Conservation (phyloP, 1,140 invertebrate genomes). For the Piezodorus guildinii region DNA sequence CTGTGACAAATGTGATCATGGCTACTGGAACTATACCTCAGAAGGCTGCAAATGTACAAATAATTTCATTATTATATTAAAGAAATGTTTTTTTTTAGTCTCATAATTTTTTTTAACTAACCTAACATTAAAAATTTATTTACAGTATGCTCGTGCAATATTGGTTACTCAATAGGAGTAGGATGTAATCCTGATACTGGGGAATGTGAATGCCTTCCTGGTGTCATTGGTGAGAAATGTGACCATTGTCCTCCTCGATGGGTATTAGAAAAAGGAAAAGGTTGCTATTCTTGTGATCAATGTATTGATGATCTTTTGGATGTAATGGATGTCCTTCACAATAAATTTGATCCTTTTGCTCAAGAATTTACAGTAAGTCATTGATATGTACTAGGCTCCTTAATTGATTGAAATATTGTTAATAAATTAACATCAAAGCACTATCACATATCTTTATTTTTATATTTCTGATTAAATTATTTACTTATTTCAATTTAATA, state of each 20-base stretch:
- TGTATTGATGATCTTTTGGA: conserved; percentile 81
- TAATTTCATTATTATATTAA: conserved; percentile 34
- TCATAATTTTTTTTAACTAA: no score
- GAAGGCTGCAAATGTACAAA: conserved; percentile 70
- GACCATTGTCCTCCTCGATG: conserved; percentile 83
- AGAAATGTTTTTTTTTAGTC: neutral
- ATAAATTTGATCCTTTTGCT: conserved; percentile 49
- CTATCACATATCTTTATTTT: no score
- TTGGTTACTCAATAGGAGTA: conserved; percentile 74
- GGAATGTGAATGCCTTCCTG: conserved; percentile 87
- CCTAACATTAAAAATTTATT: neutral
- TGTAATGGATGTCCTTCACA: conserved; percentile 63
- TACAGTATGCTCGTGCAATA: conserved; percentile 73
- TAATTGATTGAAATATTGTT: no score
- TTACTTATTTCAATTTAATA: no score
- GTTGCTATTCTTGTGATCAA: conserved; percentile 72
- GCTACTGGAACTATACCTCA: conserved; percentile 84
- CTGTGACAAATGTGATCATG: conserved; percentile 79
- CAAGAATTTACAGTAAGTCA: conserved; percentile 50
- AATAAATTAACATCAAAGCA: no score
- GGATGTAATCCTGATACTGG: conserved; percentile 81
- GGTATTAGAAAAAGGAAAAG: conserved; percentile 57
- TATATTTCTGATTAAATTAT: no score
- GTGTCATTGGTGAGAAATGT: conserved; percentile 90
- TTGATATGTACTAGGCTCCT: no score